phyloP scores from a whole-genome alignment of 2,797 vertebrate genomes.

The Poeciliopsis gracilis region DNA sequence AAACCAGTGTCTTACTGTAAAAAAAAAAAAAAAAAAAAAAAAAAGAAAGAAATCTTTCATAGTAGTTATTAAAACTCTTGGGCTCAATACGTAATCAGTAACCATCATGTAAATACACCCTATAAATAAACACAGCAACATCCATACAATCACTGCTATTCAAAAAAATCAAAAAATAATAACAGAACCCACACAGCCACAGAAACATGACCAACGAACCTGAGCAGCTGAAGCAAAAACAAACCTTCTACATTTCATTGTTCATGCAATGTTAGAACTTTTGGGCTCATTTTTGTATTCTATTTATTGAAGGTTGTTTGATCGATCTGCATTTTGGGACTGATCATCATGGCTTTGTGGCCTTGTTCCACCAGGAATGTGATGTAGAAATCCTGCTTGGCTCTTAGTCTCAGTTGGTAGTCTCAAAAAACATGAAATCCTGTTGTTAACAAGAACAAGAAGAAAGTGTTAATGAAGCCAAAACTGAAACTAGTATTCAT shows the following conservation, averaged over 20 bases:
- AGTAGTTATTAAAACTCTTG: slow-evolving; percentile 8
- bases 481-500: not conserved
- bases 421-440: slow-evolving; percentile 88
- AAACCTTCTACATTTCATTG: slow-evolving; percentile 43
- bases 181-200: slow-evolving; percentile 22
- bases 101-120: slow-evolving; percentile 37
- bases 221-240: slow-evolving; percentile 55
- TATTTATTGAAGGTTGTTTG: slow-evolving; percentile 46
- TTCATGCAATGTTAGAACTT: slow-evolving; percentile 53
- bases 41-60: not conserved
- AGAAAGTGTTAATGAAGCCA: not conserved
- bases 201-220: slow-evolving; percentile 33
- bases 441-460: slow-evolving; percentile 39
- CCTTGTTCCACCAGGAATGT: slow-evolving; percentile 56
- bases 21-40: not conserved
- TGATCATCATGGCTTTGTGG: slow-evolving; percentile 56
- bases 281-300: slow-evolving; percentile 19
- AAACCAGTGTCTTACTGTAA: slow-evolving; percentile 8
- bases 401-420: slow-evolving; percentile 73
- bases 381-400: slow-evolving; percentile 23
- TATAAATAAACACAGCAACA: slow-evolving; percentile 14
- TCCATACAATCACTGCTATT: slow-evolving; percentile 3
- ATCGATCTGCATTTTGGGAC: slow-evolving; percentile 33
- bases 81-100: slow-evolving; percentile 14
- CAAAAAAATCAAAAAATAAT: not conserved